phyloP scores from a whole-genome alignment of 2,113 vertebrate species.

The Machaerirhynchus nigripectus region DNA sequence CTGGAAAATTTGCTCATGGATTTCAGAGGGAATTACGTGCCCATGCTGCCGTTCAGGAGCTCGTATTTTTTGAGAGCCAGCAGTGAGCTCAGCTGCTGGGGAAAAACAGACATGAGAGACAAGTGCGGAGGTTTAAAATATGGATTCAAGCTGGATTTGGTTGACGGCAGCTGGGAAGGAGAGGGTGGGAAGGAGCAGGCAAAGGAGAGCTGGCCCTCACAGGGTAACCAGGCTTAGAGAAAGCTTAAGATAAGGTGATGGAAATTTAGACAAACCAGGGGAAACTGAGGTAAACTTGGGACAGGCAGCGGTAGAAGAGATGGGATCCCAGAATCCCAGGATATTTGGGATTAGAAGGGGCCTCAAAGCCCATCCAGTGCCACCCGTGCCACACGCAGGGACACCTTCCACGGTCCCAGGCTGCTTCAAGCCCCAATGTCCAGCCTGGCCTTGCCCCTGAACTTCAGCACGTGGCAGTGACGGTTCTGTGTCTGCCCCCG shows the following conservation, averaged over 20 bases:
- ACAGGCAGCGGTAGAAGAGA: not conserved
- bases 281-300: not conserved
- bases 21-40: not conserved
- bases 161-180: not conserved
- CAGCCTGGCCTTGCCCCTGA: not conserved
- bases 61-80: not conserved
- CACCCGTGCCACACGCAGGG: not conserved
- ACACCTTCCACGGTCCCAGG: not conserved
- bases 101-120: not conserved
- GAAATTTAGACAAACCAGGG: not conserved
- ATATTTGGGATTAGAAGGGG: not conserved
- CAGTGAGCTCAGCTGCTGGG: not conserved
- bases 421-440: not conserved
- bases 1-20: not conserved
- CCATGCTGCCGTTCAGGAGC: not conserved
- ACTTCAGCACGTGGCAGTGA: not conserved
- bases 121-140: not conserved
- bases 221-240: not conserved
- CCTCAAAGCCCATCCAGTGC: not conserved
- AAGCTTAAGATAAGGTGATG: not conserved
- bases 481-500: not conserved
- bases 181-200: not conserved
- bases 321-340: not conserved
- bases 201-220: not conserved
- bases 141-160: not conserved